Percentiles rank a stretch among this genome's conserved stretches.
Conservation (phyloP, 2,797 vertebrate genomes). For the Sebastes kiyomatsui region DNA sequence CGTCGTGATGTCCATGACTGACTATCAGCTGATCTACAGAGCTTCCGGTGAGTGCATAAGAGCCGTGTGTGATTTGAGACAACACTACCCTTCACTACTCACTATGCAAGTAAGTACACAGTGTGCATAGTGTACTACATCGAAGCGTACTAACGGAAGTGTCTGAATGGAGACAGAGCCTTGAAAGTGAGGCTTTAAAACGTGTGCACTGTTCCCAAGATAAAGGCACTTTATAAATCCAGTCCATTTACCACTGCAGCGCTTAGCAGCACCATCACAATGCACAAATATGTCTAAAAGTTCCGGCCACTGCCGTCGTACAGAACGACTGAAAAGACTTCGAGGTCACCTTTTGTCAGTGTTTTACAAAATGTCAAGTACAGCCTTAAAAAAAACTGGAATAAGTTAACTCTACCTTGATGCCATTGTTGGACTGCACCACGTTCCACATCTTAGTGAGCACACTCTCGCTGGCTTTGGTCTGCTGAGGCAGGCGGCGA, state of each 20-base stretch:
- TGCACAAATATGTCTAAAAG: background rate
- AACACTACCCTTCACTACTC: too few relatives aligned
- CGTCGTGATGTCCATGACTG: too few relatives aligned
- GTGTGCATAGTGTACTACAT: too few relatives aligned
- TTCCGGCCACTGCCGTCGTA: background rate
- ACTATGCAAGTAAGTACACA: too few relatives aligned
- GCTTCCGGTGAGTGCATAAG: too few relatives aligned
- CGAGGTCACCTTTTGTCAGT: background rate
- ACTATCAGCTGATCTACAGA: too few relatives aligned
- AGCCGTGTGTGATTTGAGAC: too few relatives aligned
- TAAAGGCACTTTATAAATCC: background rate
- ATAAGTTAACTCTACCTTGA: conserved; percentile 84
- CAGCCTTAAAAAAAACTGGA: background rate
- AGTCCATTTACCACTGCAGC: background rate
- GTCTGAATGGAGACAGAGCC: too few relatives aligned
- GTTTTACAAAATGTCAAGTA: background rate
- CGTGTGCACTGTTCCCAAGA: background rate
- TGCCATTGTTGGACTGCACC: conserved; percentile 98
- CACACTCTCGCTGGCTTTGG: conserved; percentile 91
- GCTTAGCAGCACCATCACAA: background rate
- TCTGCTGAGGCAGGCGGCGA: conserved; percentile 91
- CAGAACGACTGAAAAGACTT: background rate
- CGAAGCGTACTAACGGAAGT: too few relatives aligned
- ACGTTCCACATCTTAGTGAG: conserved; percentile 99
- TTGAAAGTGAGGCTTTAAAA: background rate